Conservation (phyloP, 2,888 invertebrate species). For the Drosophila colorata region DNA sequence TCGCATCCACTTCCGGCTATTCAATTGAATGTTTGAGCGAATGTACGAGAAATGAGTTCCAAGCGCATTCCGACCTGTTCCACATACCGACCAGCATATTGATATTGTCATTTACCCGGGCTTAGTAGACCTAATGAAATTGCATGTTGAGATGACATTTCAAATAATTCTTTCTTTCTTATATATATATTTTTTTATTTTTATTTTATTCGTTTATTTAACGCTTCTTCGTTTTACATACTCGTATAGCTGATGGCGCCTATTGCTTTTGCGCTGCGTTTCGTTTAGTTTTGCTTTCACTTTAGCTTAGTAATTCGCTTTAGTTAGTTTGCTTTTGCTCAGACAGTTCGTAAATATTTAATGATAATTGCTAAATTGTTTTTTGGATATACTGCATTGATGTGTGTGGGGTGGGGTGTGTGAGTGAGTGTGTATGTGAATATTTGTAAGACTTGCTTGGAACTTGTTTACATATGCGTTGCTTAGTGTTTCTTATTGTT, state of each 20-base stretch:
- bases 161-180: constrained; percentile 30
- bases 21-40: constrained; percentile 56
- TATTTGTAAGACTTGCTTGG: constrained; percentile 64
- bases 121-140: constrained; percentile 45
- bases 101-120: constrained; percentile 9
- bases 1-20: constrained; percentile 49
- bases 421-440: constrained; percentile 21
- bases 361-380: constrained; percentile 74
- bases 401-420: constrained; percentile 42
- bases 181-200: constrained; percentile 20
- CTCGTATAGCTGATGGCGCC: constrained; percentile 56
- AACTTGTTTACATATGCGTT: constrained; percentile 62
- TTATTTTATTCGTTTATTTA: constrained; percentile 60
- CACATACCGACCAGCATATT: constrained; percentile 32
- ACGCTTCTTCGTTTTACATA: constrained; percentile 67
- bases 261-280: constrained; percentile 48
- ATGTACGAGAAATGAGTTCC: constrained; percentile 20
- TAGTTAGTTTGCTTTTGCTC: constrained; percentile 74
- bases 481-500: constrained; percentile 43
- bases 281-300: constrained; percentile 41
- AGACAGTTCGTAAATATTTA: constrained; percentile 69
- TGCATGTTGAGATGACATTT: constrained; percentile 29
- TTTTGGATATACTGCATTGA: constrained; percentile 54
- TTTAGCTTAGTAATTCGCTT: constrained; percentile 58
- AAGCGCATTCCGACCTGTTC: constrained; percentile 16